Conservation (phyloP, 2,888 invertebrate genomes). For the Cactoblastis cactorum region DNA sequence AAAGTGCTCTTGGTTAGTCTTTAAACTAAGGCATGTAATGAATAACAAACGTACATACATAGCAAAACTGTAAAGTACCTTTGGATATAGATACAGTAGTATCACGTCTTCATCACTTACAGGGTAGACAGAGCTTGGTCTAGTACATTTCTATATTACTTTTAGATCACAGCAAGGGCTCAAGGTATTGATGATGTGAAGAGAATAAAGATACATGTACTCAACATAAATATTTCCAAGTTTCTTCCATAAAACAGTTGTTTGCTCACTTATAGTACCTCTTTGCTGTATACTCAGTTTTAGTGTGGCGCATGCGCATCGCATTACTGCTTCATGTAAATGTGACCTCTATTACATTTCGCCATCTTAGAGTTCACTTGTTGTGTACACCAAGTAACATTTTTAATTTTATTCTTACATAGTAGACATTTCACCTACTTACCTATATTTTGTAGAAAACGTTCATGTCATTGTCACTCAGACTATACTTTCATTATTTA, state of each 20-base stretch:
- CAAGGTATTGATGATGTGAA: no score
- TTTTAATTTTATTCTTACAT: slow-evolving; percentile 10
- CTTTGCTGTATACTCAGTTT: background rate
- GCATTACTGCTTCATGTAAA: slow-evolving; percentile 8
- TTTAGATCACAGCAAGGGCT: no score
- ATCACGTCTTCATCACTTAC: no score
- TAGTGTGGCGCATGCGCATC: slow-evolving; percentile 3
- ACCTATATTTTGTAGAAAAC: slow-evolving; percentile 13
- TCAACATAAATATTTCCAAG: background rate
- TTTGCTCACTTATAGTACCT: background rate
- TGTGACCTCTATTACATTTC: slow-evolving; percentile 12
- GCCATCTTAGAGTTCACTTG: slow-evolving; percentile 8
- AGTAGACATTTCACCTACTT: slow-evolving; percentile 11
- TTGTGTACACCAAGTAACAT: slow-evolving; percentile 9
- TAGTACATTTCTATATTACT: no score
- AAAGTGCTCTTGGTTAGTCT: no score
- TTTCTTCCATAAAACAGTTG: background rate
- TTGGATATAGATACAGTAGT: no score
- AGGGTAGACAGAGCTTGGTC: no score
- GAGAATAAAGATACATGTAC: background rate
- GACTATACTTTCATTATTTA: slow-evolving; percentile 8
- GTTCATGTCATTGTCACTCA: slow-evolving; percentile 10
- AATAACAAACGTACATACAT: no score
- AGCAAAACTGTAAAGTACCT: no score
- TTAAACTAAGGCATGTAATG: no score